These are phyloP conservation scores for Lasioglossum morio DNA, from an alignment of 2,888 invertebrate genomes.

Conservation along the genomic window DNA sequence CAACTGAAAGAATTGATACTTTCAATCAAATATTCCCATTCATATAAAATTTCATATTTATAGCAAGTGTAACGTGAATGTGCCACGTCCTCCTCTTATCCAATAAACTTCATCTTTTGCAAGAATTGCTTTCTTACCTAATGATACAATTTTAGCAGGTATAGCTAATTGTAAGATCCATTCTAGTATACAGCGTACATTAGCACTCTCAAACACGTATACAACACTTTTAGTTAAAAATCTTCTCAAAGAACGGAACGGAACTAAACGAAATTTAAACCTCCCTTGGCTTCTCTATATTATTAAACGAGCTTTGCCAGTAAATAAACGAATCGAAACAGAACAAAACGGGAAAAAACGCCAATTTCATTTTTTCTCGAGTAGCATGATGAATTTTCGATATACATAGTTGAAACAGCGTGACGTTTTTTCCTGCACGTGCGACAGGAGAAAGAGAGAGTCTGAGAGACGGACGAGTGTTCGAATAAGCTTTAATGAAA, in stretches of 20 bases:
- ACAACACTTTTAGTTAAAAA: neutral
- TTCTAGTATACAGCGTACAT: too few species aligned
- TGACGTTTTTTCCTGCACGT: neutral
- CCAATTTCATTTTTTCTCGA: neutral
- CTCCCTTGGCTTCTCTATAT: neutral
- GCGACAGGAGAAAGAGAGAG: neutral
- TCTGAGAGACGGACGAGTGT: neutral
- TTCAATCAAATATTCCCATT: too few species aligned
- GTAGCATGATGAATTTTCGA: neutral
- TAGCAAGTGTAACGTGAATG: too few species aligned
- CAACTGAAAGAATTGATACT: too few species aligned
- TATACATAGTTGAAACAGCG: neutral
- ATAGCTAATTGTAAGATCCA: too few species aligned
- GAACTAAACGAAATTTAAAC: neutral
- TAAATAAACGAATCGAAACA: neutral
- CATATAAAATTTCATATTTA: too few species aligned
- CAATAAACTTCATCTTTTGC: too few species aligned
- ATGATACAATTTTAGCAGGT: too few species aligned
- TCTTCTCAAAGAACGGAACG: neutral
- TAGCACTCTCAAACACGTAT: neutral
- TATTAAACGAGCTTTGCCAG: neutral
- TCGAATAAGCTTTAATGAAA: constrained; percentile 30
- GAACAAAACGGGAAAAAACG: neutral
- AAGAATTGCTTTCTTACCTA: too few species aligned
- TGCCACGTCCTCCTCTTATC: too few species aligned